A percentile compares a stretch with the other conserved stretches of the same genome.
Conservation (phyloP, 1,140 invertebrate genomes). For the Brachionus rubens region DNA sequence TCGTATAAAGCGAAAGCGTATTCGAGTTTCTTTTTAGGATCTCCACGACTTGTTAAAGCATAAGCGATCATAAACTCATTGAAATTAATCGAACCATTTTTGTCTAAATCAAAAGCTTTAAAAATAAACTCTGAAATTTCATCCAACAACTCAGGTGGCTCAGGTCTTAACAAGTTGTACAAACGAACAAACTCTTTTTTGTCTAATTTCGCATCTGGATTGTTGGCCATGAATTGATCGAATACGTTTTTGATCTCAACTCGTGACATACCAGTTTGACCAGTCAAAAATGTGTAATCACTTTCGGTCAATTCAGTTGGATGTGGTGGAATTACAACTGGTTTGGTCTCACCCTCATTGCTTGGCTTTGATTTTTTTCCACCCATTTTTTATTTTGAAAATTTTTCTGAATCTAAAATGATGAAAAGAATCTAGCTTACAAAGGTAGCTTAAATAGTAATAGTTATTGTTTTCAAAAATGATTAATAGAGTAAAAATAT, state of each 20-base stretch:
- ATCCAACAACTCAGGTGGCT: slow-evolving; percentile 12
- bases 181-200: not conserved
- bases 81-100: slow-evolving; percentile 14
- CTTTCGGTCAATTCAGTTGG: not conserved
- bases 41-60: slow-evolving; percentile 17
- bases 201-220: slow-evolving; percentile 8
- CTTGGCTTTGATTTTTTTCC: too few relatives aligned
- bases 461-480: too few relatives aligned
- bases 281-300: not conserved
- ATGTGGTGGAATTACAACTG: not conserved
- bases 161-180: not conserved
- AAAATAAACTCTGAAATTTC: slow-evolving; percentile 24
- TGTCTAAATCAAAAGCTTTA: slow-evolving; percentile 8
- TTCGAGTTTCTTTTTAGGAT: not conserved
- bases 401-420: too few relatives aligned
- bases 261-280: not conserved
- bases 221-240: not conserved
- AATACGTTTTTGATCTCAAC: not conserved
- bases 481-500: too few relatives aligned
- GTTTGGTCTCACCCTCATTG: not conserved
- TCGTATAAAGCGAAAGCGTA: slow-evolving; percentile 40
- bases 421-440: too few relatives aligned
- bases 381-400: too few relatives aligned
- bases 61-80: slow-evolving; percentile 20
- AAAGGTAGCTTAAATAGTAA: too few relatives aligned